Evolutionary conservation across 2,113 vertebrate species (phyloP).

Genomic region (Serinus canaria): DNA sequence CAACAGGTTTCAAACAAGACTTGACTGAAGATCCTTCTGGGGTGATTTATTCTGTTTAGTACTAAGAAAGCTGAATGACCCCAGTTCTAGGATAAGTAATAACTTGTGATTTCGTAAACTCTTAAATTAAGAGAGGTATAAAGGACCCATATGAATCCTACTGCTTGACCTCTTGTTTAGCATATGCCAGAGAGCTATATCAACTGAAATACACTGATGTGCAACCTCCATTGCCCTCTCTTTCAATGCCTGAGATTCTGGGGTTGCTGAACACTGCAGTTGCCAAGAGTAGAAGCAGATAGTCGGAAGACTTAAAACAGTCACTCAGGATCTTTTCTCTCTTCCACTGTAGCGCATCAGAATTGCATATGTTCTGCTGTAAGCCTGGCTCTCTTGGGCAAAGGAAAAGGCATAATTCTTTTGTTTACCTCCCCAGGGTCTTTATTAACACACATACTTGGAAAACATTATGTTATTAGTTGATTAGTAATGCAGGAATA

Average conservation of each 20-base stretch:
- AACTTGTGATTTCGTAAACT: neutral
- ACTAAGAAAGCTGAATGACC: neutral
- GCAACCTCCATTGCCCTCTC: neutral
- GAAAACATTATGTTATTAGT: constrained; percentile 44
- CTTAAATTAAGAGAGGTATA: neutral
- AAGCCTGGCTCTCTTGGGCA: constrained; percentile 4
- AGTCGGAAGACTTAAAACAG: neutral
- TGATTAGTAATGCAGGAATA: constrained; percentile 55
- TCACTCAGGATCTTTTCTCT: neutral
- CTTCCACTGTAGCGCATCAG: neutral
- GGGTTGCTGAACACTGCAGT: neutral
- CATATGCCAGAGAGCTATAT: neutral
- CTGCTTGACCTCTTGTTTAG: neutral
- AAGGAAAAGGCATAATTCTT: constrained; percentile 9
- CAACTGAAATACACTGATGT: neutral
- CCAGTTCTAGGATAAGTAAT: neutral
- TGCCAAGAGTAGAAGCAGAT: neutral
- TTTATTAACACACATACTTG: constrained; percentile 40
- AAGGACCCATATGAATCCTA: neutral
- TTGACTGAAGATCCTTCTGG: neutral
- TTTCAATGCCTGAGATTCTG: neutral
- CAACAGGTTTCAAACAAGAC: neutral
- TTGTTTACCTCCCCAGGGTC: constrained; percentile 52
- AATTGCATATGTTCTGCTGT: constrained; percentile 15
- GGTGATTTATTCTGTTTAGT: neutral